phyloP scores from a whole-genome alignment of 2,113 vertebrate species.

The Charina bottae region DNA sequence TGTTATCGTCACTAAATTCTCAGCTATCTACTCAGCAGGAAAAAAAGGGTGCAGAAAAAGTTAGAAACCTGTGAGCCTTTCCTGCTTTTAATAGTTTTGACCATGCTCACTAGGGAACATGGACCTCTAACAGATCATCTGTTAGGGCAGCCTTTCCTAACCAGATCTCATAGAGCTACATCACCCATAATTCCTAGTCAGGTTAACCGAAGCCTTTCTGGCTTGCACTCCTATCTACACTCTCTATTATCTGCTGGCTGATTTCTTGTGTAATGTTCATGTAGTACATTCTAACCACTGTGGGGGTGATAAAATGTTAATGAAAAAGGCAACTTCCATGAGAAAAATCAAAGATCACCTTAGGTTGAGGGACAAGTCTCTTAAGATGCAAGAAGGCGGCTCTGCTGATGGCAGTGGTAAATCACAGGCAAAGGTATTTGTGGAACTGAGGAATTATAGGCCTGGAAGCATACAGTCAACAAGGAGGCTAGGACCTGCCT shows the following conservation, averaged over 20 bases:
- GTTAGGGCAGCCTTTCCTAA: no score
- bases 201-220: no score
- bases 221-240: no score
- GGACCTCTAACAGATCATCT: not conserved
- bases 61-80: not conserved
- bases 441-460: not conserved
- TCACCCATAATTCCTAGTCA: no score
- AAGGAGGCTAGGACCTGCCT: not conserved
- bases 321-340: not conserved
- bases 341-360: not conserved
- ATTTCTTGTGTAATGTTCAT: no score
- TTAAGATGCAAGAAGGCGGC: not conserved
- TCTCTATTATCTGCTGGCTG: no score
- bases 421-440: not conserved
- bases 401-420: not conserved
- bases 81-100: not conserved
- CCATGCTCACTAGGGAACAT: not conserved
- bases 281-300: no score
- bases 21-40: no score
- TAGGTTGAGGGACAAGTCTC: not conserved
- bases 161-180: no score
- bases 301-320: no score
- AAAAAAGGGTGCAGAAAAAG: not conserved
- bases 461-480: no score
- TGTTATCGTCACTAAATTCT: no score